Conservation (phyloP, 2,113 vertebrate genomes). For the Rousettus leschenaultii region DNA sequence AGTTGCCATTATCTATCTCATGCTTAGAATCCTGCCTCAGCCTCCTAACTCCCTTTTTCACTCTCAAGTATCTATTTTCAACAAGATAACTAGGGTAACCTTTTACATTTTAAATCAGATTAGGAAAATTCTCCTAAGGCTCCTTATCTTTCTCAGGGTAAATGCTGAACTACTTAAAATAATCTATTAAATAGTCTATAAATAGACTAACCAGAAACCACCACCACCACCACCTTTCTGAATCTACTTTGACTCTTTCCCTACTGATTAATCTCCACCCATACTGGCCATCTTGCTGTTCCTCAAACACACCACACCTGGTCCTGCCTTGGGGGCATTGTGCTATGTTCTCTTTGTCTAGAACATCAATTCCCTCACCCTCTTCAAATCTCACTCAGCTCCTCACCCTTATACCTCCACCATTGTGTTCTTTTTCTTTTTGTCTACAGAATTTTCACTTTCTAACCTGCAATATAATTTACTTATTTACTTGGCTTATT, state of each 20-base stretch:
- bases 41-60: not conserved
- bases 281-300: not conserved
- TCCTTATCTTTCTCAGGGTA: not conserved
- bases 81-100: not conserved
- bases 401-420: not conserved
- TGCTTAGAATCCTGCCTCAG: not conserved
- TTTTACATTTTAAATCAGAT: not conserved
- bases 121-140: not conserved
- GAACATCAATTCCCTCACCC: not conserved
- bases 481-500: not conserved
- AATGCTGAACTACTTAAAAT: not conserved
- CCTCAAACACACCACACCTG: not conserved
- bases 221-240: not conserved
- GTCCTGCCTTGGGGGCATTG: not conserved
- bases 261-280: not conserved
- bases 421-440: not conserved
- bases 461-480: not conserved
- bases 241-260: not conserved
- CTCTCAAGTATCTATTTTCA: not conserved
- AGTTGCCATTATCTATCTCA: not conserved
- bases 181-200: not conserved
- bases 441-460: not conserved
- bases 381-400: not conserved
- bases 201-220: not conserved
- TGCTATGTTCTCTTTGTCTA: not conserved